Evolutionary conservation across 2,797 vertebrate species (phyloP), one percentile per base, ranked within the genome.

Genomic region (Macrochelys suwanniensis): DNA sequence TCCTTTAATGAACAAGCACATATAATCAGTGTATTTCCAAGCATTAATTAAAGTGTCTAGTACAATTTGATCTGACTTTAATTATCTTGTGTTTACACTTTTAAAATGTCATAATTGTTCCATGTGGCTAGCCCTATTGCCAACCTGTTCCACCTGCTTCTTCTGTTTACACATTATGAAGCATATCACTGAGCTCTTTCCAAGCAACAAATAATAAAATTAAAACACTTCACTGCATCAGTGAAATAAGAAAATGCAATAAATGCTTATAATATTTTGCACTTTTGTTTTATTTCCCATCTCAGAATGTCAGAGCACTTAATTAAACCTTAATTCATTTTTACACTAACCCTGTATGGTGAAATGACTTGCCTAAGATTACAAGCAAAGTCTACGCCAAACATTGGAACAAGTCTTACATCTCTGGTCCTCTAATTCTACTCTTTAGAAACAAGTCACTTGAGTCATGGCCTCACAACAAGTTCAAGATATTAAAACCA

Each of bases 41-140:
- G 2, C 19, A 85, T 61, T 85, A 96, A 90, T 57, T 87, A 56
- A 0, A 78, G 3, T 11, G 3, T 45, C 65, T 65, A 3, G 10
- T 74, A 87, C 92, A 91, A 88, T 21, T 87, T 80, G 1, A 91
- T 45, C 5, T 91, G 50, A 49, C 3, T 93, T 93, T 61, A 94
- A 42, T 94, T 85, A 85, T 65, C 19, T 49, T 51, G 31, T n/a
- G 1, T 84, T 95, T 89, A 65, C 21, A 78, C 4, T 68, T 71
- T 84, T 25, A 56, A 90, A 91, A 84, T 85, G 6, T 47, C 15
- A 6, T 68, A 68, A 81, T 47, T 82, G 0, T 84, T 97, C 15
- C 45, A 42, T 25, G 11, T 76, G 28, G 25, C 21, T 47, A 88
- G 53, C 7, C 49, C 65, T 84, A 57, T 6, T 59, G 59, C 11